Evolutionary conservation across 1,140 invertebrate genomes (phyloP), one percentile per base, ranked within the genome.

Genomic region (Lepeophtheirus salmonis): DNA sequence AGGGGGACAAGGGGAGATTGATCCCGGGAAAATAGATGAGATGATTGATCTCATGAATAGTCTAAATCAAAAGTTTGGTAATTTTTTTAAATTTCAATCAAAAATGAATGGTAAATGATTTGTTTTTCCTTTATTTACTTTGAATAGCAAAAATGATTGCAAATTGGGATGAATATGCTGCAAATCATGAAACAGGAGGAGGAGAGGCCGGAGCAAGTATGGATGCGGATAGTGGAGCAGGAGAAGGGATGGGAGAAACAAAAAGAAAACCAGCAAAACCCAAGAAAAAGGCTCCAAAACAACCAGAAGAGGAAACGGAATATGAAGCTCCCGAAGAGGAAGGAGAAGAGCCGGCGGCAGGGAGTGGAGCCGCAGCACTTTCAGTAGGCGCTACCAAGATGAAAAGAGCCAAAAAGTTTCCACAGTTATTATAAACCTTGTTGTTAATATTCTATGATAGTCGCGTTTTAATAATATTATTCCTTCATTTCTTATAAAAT

Each of bases 31-130:
- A 41, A 41, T 41, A 6, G 30, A 41, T 41, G 30, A 41, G n/a
- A 41, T 41, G 30, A 41, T 41, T 41, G 30, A 41, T 41, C 30
- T 41, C 30, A 41, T 41, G 30, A 41, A 41, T 41, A 41, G 30
- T n/a, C 30, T 41, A 6, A 41, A 41, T 41, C 30, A 41, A 41
- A 41, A 41, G n/a, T 41, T 41, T n/a, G 30, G 30, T 41, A 41
- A 41, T 41, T 41, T n/a, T 41, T 41, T 41, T 41, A 41, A 41
- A n/a, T 41, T 41, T 41, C n/a, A n/a, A n/a, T n/a, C n/a, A n/a
- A n/a, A n/a, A n/a, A n/a, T n/a, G n/a, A 41, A 41, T 10, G 30
- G 30, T 41, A 41, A 41, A 41, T 10, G 30, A 41, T 41, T 41
- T 41, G n/a, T 6, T 10, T 6, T 41, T 41, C 6, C n/a, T 10